Base-by-base conservation (phyloP, 1,140 invertebrate genomes). In the Diabrotica virgifera region DNA sequence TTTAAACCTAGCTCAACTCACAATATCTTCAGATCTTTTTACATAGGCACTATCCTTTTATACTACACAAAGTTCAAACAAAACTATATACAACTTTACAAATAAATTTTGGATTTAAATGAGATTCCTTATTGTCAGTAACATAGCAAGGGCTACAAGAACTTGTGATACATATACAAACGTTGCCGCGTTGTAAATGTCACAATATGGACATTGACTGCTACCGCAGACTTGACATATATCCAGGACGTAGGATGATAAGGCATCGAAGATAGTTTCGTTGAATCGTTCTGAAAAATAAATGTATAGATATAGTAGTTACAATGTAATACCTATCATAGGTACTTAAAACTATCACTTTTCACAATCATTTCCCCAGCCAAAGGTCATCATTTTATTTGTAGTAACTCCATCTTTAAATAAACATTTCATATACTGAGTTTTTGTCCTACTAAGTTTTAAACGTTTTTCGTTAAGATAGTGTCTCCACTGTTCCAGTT, bases 201-300 rank as follows among this genome's bases (percentile, higher is more conserved):
- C 90, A 81, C 96, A 98, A 77, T 98, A 98, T 0, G 96, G 96
- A 81, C 96, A 99, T 78, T 98, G 96, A 53, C 93, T 98, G 14
- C 95, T 97, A 38, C 96, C 96, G 77, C 96, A 99, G n/a, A 98
- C 96, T 77, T 97, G 94, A 76, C 96, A 99, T 68, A 99, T 96
- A 78, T 96, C 96, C 36, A 97, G 80, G 11, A 92, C 82, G 78
- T 96, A 96, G 4, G 95, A 90, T 35, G 92, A 87, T 54, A 94
- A 84, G 3, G 94, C 87, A 75, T 96, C 93, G 74, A 97, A 96
- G 80, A 98, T 91, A 0, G 90, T 90, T 82, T 96, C 93, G 76
- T 97, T 97, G 82, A 94, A 97, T 54, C 94, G 88, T 79, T 97
- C 95, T 94, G 83, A n/a, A 84, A 86, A 24, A 24, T 24, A 24